Base-by-base conservation (phyloP, 2,797 vertebrate genomes). In the Toxotes lorentzi region DNA sequence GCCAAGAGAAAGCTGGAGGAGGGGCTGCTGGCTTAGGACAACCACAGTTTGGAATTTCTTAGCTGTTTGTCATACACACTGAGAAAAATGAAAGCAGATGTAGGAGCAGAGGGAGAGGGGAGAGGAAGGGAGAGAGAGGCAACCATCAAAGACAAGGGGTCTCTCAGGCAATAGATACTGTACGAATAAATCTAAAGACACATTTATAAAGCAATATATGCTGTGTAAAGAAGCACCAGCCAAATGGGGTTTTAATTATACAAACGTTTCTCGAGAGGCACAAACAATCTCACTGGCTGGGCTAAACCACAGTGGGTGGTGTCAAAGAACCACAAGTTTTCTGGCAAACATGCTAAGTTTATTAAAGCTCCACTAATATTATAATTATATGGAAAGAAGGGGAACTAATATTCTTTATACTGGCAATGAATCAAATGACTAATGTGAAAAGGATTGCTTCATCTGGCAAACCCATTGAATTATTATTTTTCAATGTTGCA, bases 71-170 rank as follows among this genome's bases (percentile, higher is more conserved):
- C 95, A 95, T 93, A 93, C 92, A 93, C 91, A 89, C 87, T 59
- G 88, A 89, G 93, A 88, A 95, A 95, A 96, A 94, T 95, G 93
- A 94, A 96, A 95, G 93, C 95, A 95, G 95, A 95, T 95, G 95
- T 93, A 76, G 88, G 66, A 86, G 86, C 67, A 61, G 76, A 70
- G 85, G 71, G 81, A 81, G 82, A 78, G 81, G 56, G 68, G 68
- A 41, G 78, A 65, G 73, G 54, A 80, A 48, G 57, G 43, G 71
- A 78, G 76, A 78, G 76, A 43, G 57, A 68, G 63, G 84, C 74
- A 76, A 60, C 81, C 89, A 86, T 86, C 88, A 89, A 91, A 89
- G 78, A 85, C 84, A 60, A 67, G 83, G 76, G 69, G 73, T 91
- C 87, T 89, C 84, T 80, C 75, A 67, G 83, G 85, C 90, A 86